Conservation (phyloP, 2,797 vertebrate genomes). For the Pseudocheirus occidentalis region DNA sequence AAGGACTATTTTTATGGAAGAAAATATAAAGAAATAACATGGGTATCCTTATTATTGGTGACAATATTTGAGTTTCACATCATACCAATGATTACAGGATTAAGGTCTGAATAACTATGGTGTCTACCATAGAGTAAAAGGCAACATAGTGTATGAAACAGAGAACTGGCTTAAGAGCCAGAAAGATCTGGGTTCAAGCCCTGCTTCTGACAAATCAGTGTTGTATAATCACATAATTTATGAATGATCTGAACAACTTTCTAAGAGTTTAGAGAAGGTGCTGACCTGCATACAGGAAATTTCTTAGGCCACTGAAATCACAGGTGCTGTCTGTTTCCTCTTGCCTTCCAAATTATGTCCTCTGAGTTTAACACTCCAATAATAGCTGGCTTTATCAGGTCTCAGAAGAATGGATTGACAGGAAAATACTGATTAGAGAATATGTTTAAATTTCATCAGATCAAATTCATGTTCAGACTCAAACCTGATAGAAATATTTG, state of each 20-base stretch:
- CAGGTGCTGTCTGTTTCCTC: background rate
- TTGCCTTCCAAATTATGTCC: background rate
- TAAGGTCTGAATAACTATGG: background rate
- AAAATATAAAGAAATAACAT: background rate
- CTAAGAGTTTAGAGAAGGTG: background rate
- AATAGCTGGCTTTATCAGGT: background rate
- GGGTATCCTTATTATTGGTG: background rate
- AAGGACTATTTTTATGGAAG: background rate
- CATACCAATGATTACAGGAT: background rate
- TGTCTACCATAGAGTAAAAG: background rate
- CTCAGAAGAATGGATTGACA: background rate
- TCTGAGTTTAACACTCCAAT: background rate
- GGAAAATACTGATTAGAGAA: background rate
- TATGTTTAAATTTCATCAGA: background rate
- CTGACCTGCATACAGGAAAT: background rate
- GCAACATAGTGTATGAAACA: background rate
- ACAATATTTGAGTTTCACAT: background rate
- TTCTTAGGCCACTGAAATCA: background rate
- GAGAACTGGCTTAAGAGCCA: background rate
- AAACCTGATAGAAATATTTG: background rate
- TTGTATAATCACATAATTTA: background rate
- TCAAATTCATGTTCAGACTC: background rate
- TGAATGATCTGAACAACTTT: background rate
- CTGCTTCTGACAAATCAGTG: background rate
- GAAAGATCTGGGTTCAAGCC: background rate